Percentiles rank a stretch among this genome's conserved stretches.
Evolutionary conservation across 2,888 invertebrate species (phyloP).

Genomic region (Drosophila maculinotata): DNA sequence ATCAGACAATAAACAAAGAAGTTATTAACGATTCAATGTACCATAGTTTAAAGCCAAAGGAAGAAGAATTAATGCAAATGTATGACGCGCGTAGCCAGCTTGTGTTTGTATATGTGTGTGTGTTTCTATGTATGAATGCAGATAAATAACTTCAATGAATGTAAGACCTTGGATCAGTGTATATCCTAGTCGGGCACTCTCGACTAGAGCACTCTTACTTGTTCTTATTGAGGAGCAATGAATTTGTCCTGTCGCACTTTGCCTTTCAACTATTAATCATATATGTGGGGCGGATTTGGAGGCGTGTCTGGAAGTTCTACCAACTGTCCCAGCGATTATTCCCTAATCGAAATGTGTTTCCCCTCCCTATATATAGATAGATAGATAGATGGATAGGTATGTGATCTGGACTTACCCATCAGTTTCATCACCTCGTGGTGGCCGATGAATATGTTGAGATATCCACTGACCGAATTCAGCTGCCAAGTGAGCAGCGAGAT

Average conservation of each 20-base stretch:
- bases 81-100: too few species aligned
- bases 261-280: constrained; percentile 72
- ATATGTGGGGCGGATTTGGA: constrained; percentile 27
- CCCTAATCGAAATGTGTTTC: constrained; percentile 37
- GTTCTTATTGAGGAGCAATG: constrained; percentile 66
- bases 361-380: too few species aligned
- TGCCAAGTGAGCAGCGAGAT: constrained; percentile 77
- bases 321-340: constrained; percentile 37
- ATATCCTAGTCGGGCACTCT: too few species aligned
- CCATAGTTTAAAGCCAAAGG: too few species aligned
- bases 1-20: too few species aligned
- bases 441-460: constrained; percentile 92
- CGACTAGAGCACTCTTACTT: too few species aligned
- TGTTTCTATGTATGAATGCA: too few species aligned
- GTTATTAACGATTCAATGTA: too few species aligned
- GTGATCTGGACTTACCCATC: constrained; percentile 87
- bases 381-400: background rate
- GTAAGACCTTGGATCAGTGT: too few species aligned
- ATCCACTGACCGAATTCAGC: constrained; percentile 87
- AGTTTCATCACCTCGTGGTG: constrained; percentile 92
- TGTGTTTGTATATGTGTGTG: too few species aligned
- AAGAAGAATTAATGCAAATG: too few species aligned
- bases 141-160: too few species aligned
- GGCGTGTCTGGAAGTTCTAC: constrained; percentile 29
- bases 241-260: constrained; percentile 70